Percentiles rank a stretch among this genome's conserved stretches.
Conservation (phyloP, 1,140 invertebrate species). For the Venturia canescens region DNA sequence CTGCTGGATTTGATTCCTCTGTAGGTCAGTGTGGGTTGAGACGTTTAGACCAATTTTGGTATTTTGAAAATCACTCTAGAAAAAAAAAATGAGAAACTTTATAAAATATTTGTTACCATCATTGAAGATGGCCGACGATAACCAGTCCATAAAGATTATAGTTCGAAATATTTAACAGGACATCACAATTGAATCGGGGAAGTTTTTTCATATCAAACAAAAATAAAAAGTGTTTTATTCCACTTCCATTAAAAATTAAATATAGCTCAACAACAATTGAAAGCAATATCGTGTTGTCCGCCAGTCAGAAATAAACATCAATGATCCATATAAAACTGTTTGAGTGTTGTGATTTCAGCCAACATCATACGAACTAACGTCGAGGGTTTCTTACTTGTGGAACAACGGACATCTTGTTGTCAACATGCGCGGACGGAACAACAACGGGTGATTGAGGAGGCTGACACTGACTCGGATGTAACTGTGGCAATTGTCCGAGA, state of each 20-base stretch:
- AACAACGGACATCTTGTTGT: constrained; percentile 68
- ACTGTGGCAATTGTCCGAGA: constrained; percentile 61
- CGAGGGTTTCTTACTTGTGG: constrained; percentile 63
- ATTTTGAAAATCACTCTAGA: constrained; percentile 52
- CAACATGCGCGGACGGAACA: constrained; percentile 68
- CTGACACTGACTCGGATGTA: constrained; percentile 70
- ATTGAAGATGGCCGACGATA: too few species aligned
- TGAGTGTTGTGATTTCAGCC: neutral
- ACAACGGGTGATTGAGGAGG: constrained; percentile 66
- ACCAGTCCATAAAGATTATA: too few species aligned
- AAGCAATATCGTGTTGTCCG: too few species aligned
- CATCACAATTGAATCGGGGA: too few species aligned
- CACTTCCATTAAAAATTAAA: too few species aligned
- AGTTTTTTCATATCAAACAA: too few species aligned
- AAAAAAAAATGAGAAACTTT: neutral
- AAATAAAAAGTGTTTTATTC: too few species aligned
- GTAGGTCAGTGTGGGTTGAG: constrained; percentile 66
- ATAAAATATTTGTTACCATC: too few species aligned
- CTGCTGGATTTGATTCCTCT: constrained; percentile 53
- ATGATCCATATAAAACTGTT: too few species aligned
- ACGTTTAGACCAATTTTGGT: constrained; percentile 68
- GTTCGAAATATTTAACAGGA: too few species aligned
- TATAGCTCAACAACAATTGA: too few species aligned
- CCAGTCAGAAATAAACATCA: too few species aligned
- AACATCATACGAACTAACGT: neutral